Percentiles rank a stretch among this genome's conserved stretches.
These are phyloP conservation scores for Indicator indicator DNA, from an alignment of 2,113 vertebrate genomes.

Conservation along the genomic window DNA sequence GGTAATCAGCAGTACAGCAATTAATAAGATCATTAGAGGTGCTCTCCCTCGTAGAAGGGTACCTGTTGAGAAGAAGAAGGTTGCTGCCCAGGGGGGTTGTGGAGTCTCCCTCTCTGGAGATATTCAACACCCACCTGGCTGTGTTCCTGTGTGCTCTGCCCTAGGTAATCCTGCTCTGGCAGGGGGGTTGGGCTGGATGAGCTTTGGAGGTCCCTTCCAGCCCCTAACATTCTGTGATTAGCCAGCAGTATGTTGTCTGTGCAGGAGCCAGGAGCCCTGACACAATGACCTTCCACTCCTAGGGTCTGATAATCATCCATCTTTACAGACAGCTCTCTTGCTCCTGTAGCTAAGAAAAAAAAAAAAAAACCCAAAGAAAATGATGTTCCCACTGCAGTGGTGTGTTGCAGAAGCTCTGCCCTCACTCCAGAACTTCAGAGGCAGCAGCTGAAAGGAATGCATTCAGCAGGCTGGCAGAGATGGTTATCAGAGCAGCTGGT, in stretches of 20 bases:
- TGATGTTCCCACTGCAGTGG: background rate
- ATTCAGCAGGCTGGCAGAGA: constrained; percentile 61
- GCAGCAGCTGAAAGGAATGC: constrained; percentile 55
- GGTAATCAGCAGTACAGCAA: background rate
- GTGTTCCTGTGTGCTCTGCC: no score
- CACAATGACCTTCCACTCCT: background rate
- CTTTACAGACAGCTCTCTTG: constrained; percentile 9
- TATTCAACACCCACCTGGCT: no score
- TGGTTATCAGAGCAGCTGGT: constrained; percentile 43
- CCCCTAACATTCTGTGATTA: background rate
- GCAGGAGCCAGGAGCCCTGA: background rate
- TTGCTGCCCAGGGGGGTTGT: no score
- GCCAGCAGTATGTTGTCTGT: background rate
- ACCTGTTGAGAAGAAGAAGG: background rate
- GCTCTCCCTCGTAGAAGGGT: background rate
- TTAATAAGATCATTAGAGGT: background rate
- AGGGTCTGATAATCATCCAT: background rate
- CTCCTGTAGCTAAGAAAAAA: background rate
- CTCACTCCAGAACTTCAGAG: constrained; percentile 12
- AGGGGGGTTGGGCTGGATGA: no score
- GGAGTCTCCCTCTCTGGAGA: no score
- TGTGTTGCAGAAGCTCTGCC: background rate
- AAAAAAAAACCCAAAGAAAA: background rate
- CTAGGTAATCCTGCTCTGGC: no score
- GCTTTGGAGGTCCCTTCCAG: no score